A percentile compares a stretch with the other conserved stretches of the same genome.
Conservation (phyloP, 2,113 vertebrate species). For the Micronisus gabar region DNA sequence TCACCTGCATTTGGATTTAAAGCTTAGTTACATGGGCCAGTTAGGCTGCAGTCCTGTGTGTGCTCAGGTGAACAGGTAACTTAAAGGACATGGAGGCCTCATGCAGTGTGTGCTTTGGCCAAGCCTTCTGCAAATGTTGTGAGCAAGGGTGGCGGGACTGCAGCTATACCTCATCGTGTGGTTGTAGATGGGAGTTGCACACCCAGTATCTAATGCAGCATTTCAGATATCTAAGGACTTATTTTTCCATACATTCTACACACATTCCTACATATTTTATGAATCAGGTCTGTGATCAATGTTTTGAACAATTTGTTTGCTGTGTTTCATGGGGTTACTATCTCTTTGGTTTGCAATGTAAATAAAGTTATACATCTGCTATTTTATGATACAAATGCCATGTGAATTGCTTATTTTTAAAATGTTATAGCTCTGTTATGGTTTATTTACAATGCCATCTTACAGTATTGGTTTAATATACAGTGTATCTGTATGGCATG, state of each 20-base stretch:
- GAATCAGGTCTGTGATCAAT: slow-evolving; percentile 63
- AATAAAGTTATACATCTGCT: slow-evolving; percentile 69
- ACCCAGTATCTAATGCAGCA: not conserved
- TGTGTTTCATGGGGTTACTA: slow-evolving; percentile 52
- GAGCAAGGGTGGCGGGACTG: not conserved
- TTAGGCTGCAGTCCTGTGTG: not conserved
- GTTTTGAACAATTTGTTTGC: slow-evolving; percentile 16
- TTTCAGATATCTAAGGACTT: not conserved
- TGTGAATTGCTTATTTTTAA: slow-evolving; percentile 68
- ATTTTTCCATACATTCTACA: not conserved
- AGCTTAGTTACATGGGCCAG: not conserved
- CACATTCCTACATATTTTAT: slow-evolving; percentile 14
- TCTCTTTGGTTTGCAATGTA: slow-evolving; percentile 68
- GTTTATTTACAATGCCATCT: slow-evolving; percentile 57
- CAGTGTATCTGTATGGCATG: slow-evolving; percentile 65
- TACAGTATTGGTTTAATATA: slow-evolving; percentile 52
- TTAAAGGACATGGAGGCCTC: not conserved
- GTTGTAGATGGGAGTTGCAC: not conserved
- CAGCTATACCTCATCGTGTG: not conserved
- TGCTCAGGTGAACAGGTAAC: not conserved
- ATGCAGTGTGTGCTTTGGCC: too few species aligned
- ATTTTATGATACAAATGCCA: slow-evolving; percentile 63
- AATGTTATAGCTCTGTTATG: slow-evolving; percentile 27
- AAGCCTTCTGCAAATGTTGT: not conserved
- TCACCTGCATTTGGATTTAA: not conserved